These are phyloP conservation scores for Listronotus bonariensis DNA, from an alignment of 1,140 invertebrate genomes.

Conservation along the genomic window DNA sequence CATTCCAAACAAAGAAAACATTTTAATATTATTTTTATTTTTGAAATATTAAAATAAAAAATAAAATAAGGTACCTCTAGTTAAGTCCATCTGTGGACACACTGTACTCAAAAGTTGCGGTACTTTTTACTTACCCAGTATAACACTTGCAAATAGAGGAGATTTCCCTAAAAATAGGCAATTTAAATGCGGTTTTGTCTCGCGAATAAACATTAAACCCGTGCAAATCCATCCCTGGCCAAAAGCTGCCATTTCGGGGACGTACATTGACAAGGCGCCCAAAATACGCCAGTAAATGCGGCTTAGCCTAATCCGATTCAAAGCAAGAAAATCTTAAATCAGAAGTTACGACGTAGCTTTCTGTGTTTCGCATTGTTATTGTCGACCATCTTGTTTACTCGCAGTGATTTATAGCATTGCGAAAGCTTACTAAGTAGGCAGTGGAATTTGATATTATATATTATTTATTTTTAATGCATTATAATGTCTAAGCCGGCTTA, in stretches of 20 bases:
- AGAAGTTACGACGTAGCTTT: constrained; percentile 40
- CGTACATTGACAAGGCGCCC: constrained; percentile 11
- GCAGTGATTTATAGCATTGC: constrained; percentile 33
- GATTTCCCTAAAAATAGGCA: neutral
- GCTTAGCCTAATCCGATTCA: constrained; percentile 35
- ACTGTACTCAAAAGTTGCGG: too few species aligned
- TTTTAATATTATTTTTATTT: too few species aligned
- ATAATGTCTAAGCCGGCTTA: too few species aligned
- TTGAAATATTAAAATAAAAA: too few species aligned
- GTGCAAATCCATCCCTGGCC: constrained; percentile 10
- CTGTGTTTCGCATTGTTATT: constrained; percentile 39
- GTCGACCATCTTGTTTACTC: constrained; percentile 43
- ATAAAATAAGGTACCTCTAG: too few species aligned
- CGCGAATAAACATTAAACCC: neutral
- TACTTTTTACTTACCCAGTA: too few species aligned
- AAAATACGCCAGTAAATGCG: constrained; percentile 28
- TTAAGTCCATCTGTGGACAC: too few species aligned
- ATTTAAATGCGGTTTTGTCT: constrained; percentile 9
- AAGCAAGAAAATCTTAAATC: constrained; percentile 37
- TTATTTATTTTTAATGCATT: too few species aligned
- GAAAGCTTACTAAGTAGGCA: neutral
- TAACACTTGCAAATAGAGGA: neutral
- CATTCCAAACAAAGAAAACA: too few species aligned
- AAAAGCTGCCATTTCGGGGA: constrained; percentile 9
- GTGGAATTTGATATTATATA: neutral